phyloP scores from a whole-genome alignment of 2,888 invertebrate genomes.

The Nasonovia ribisnigri region DNA sequence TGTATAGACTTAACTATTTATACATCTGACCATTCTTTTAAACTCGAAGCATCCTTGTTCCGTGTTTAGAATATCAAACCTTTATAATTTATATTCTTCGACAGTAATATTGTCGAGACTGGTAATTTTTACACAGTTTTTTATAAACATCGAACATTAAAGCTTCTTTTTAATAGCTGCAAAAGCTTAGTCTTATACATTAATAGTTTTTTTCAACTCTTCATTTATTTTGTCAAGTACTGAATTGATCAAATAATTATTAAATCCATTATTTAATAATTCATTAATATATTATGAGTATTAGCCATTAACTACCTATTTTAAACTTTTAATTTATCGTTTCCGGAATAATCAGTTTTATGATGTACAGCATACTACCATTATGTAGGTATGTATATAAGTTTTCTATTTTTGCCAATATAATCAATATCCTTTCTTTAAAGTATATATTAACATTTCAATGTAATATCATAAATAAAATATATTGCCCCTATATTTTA shows the following conservation, averaged over 20 bases:
- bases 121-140: neutral
- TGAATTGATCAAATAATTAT: neutral
- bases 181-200: neutral
- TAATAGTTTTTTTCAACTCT: neutral
- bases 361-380: neutral
- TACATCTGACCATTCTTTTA: slow-evolving; percentile 29
- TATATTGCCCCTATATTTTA: neutral
- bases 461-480: neutral
- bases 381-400: neutral
- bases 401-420: neutral
- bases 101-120: neutral
- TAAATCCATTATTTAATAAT: neutral
- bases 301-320: neutral
- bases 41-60: slow-evolving; percentile 29
- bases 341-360: neutral
- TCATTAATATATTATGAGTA: neutral
- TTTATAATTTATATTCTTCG: slow-evolving; percentile 33
- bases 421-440: neutral
- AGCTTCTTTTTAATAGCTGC: neutral
- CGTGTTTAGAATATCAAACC: slow-evolving; percentile 28
- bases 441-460: neutral
- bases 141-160: neutral
- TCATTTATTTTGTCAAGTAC: neutral
- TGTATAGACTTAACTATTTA: slow-evolving; percentile 15
- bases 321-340: neutral